Evolutionary conservation across 2,797 vertebrate genomes (phyloP).

Genomic region (Huso huso): DNA sequence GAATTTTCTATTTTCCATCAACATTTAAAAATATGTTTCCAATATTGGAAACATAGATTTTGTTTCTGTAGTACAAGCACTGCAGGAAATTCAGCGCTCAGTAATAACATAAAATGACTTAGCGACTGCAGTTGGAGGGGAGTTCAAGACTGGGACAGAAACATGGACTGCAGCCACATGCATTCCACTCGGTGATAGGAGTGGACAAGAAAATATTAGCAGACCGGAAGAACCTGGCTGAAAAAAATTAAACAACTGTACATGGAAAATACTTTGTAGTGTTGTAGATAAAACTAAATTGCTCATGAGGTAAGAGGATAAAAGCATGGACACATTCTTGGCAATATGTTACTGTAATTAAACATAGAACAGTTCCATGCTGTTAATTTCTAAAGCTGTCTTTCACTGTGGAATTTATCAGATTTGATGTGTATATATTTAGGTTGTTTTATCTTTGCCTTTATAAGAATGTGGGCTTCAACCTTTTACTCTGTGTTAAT

Average conservation of each 20-base stretch:
- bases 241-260: fast-evolving
- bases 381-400: too few species aligned
- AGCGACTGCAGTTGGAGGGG: conserved; percentile 21
- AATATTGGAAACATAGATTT: conserved; percentile 24
- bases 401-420: too few species aligned
- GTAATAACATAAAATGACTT: conserved; percentile 30
- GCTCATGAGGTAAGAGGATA: not conserved
- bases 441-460: too few species aligned
- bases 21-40: conserved; percentile 35
- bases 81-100: conserved; percentile 31
- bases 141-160: conserved; percentile 23
- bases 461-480: too few species aligned
- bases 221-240: not conserved
- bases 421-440: too few species aligned
- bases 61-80: conserved; percentile 15
- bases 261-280: fast-evolving
- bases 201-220: not conserved
- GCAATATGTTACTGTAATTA: not conserved
- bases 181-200: not conserved
- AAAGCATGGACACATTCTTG: not conserved
- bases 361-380: too few species aligned
- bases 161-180: not conserved
- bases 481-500: too few species aligned
- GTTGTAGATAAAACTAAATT: not conserved
- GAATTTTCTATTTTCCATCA: conserved; percentile 11